A percentile compares a stretch with the other conserved stretches of the same genome.
Conservation (phyloP, 2,888 invertebrate species). For the Blera fallax region DNA sequence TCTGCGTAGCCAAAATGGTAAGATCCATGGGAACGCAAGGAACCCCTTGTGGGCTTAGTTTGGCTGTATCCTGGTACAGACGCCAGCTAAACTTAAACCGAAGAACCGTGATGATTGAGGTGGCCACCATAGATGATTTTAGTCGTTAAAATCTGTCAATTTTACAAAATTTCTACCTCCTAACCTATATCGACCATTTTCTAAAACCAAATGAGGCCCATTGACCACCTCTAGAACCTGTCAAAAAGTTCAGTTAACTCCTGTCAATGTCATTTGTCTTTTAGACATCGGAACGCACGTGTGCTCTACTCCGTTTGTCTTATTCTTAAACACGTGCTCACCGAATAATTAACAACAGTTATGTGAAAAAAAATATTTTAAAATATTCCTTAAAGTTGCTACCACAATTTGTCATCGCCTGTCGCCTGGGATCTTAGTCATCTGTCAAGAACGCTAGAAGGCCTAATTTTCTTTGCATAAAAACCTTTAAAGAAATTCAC, state of each 20-base stretch:
- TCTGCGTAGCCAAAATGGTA: too few species aligned
- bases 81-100: too few species aligned
- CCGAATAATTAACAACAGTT: not conserved
- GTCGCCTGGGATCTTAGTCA: conserved; percentile 2
- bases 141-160: too few species aligned
- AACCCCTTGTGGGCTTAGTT: too few species aligned
- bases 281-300: not conserved
- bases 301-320: not conserved
- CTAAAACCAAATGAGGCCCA: not conserved
- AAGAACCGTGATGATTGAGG: too few species aligned
- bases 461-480: conserved; percentile 25
- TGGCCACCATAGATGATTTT: too few species aligned
- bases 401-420: conserved; percentile 14
- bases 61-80: too few species aligned
- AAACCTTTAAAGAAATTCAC: conserved; percentile 12
- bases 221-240: too few species aligned
- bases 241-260: not conserved
- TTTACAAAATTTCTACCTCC: too few species aligned
- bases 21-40: too few species aligned
- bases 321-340: not conserved
- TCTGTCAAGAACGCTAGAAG: conserved; percentile 23
- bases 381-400: not conserved
- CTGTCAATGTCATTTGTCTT: not conserved
- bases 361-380: not conserved
- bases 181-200: not conserved